These are phyloP conservation scores for Drosophila orosa DNA, from an alignment of 1,140 invertebrate genomes.

Conservation along the genomic window DNA sequence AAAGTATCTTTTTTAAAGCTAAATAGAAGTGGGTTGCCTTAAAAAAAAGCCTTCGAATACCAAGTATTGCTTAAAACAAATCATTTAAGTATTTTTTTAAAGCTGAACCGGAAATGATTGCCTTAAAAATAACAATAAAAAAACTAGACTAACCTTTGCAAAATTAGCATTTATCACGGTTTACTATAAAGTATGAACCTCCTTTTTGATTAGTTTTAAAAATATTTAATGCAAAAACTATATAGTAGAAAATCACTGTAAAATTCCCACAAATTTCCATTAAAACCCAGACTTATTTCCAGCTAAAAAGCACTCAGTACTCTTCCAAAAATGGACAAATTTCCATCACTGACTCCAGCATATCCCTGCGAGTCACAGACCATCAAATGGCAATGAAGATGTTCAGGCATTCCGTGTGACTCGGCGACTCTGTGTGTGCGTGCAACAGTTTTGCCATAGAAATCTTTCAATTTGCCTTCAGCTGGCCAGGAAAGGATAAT, in stretches of 20 bases:
- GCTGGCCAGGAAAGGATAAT: constrained; percentile 54
- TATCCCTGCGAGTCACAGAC: background rate
- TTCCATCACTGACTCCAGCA: background rate
- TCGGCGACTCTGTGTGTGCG: constrained; percentile 20
- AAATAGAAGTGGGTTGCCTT: no score
- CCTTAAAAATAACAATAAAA: no score
- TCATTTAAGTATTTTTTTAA: no score
- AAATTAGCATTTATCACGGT: no score
- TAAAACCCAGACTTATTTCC: no score
- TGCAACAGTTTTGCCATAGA: constrained; percentile 70
- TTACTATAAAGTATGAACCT: no score
- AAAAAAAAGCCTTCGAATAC: no score
- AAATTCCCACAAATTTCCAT: background rate
- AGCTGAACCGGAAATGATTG: no score
- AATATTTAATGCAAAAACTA: background rate
- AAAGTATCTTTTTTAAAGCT: no score
- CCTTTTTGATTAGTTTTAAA: background rate
- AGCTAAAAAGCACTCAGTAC: background rate
- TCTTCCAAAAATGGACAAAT: background rate
- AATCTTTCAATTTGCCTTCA: constrained; percentile 74
- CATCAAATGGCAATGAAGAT: constrained; percentile 56
- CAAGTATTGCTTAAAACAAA: no score
- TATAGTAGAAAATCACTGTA: background rate
- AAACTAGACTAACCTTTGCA: no score
- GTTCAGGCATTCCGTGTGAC: constrained; percentile 34